Evolutionary conservation across 2,113 vertebrate genomes (phyloP), one percentile per base, ranked within the genome.

Genomic region (Baryphthengus martii): DNA sequence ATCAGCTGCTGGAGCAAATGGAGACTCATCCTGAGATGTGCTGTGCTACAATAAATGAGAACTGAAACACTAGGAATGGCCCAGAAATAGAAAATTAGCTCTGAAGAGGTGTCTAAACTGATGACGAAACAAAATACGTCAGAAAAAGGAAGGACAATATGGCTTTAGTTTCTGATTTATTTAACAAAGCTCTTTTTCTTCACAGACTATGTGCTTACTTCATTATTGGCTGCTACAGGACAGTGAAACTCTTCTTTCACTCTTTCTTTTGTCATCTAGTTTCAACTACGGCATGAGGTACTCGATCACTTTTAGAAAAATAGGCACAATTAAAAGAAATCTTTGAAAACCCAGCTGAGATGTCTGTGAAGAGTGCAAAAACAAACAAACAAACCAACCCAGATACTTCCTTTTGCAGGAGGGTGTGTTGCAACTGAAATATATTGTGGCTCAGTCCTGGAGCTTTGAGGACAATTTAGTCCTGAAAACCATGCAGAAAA

Each of bases 261-360:
- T 82, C 19, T 77, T 80, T 82, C 49, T 84, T 76, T 78, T 42
- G 7, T 71, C 39, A 61, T 35, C 52, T 23, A 78, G 25, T 74
- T 94, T 59, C 63, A 88, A 77, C 18, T 25, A 77, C 47, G 14
- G 25, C 49, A 80, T 39, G 42, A 84, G 44, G 47, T 71, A 65
- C 24, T 0, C 0, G 5, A 23, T 31, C 49, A 61, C 37, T 94
- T 85, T 45, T 80, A 85, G 58, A 89, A 90, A 33, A 85, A 94
- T 33, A 83, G 77, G 35, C 47, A 77, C 21, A 70, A 28, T 42
- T 72, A 65, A 85, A 79, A 28, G 56, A 88, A 68, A 67, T 10
- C 45, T 94, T 85, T 89, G 75, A 80, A 90, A 83, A 75, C 37
- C 13, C 26, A 77, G 40, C 29, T 90, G 65, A 93, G 68, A 29